phyloP scores from a whole-genome alignment of 2,113 vertebrate species.

The Paralichthys olivaceus region DNA sequence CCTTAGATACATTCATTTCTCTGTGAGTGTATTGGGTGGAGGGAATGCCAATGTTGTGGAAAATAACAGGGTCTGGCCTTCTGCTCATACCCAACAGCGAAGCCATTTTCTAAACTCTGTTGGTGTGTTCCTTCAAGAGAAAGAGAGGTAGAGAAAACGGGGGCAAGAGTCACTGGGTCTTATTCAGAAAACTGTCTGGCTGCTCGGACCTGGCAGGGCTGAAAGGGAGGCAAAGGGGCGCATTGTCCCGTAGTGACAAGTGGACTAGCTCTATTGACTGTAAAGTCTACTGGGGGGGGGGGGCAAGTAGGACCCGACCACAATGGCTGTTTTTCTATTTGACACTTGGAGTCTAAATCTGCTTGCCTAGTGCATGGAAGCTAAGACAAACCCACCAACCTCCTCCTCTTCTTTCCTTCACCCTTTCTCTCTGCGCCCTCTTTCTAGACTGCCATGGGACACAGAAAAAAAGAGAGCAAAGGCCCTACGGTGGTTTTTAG shows the following conservation, averaged over 20 bases:
- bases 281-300: constrained; percentile 82
- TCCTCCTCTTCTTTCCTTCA: constrained; percentile 33
- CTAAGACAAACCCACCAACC: constrained; percentile 67
- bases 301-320: constrained; percentile 61
- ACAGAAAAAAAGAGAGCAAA: constrained; percentile 34
- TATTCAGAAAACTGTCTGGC: constrained; percentile 80
- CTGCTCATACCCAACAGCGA: constrained; percentile 75
- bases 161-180: constrained; percentile 80
- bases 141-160: constrained; percentile 72
- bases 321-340: constrained; percentile 83
- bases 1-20: constrained; percentile 74
- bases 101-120: constrained; percentile 80
- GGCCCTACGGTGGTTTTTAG: constrained; percentile 64
- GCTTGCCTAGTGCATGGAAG: constrained; percentile 74
- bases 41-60: constrained; percentile 57
- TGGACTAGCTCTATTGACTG: constrained; percentile 87
- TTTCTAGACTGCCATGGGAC: constrained; percentile 63
- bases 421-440: constrained; percentile 38
- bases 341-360: constrained; percentile 83
- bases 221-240: constrained; percentile 78
- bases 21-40: constrained; percentile 46
- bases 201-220: constrained; percentile 77
- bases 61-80: constrained; percentile 71
- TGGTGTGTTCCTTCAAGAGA: constrained; percentile 78
- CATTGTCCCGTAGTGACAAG: constrained; percentile 84